Percentiles rank a stretch among this genome's conserved stretches.
Conservation (phyloP, 2,888 invertebrate species). For the Smittia sp. region DNA sequence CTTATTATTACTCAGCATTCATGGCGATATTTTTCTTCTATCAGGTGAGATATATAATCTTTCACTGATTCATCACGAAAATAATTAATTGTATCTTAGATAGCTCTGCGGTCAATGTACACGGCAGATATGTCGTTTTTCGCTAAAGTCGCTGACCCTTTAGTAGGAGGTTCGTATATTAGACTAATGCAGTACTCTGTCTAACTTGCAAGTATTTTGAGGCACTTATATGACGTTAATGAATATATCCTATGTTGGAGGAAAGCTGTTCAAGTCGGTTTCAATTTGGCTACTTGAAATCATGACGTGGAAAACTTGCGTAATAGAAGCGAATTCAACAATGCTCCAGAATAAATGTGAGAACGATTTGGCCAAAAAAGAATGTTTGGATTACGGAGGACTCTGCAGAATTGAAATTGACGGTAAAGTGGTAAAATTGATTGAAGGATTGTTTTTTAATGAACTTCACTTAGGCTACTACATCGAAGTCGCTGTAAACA, state of each 20-base stretch:
- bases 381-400: constrained; percentile 66
- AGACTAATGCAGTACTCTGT: constrained; percentile 86
- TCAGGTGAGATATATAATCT: too few relatives aligned
- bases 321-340: constrained; percentile 26
- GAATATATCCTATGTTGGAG: constrained; percentile 92
- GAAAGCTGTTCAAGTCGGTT: constrained; percentile 93
- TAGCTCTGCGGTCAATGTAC: constrained; percentile 79
- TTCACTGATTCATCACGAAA: too few relatives aligned
- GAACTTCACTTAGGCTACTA: too few relatives aligned
- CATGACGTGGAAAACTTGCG: constrained; percentile 66
- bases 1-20: constrained; percentile 73
- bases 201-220: too few relatives aligned
- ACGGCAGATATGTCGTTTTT: constrained; percentile 97
- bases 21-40: constrained; percentile 81
- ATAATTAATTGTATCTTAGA: too few relatives aligned
- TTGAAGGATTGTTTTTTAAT: too few relatives aligned
- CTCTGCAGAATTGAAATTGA: constrained; percentile 67
- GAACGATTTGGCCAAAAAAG: constrained; percentile 60
- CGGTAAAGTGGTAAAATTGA: too few relatives aligned
- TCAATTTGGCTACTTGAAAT: constrained; percentile 89
- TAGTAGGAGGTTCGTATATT: constrained; percentile 46
- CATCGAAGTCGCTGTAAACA: constrained; percentile 75
- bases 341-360: constrained; percentile 61
- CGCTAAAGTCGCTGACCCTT: constrained; percentile 93
- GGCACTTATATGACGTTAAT: constrained; percentile 1